phyloP scores from a whole-genome alignment of 2,888 invertebrate species.

The Operophtera brumata region DNA sequence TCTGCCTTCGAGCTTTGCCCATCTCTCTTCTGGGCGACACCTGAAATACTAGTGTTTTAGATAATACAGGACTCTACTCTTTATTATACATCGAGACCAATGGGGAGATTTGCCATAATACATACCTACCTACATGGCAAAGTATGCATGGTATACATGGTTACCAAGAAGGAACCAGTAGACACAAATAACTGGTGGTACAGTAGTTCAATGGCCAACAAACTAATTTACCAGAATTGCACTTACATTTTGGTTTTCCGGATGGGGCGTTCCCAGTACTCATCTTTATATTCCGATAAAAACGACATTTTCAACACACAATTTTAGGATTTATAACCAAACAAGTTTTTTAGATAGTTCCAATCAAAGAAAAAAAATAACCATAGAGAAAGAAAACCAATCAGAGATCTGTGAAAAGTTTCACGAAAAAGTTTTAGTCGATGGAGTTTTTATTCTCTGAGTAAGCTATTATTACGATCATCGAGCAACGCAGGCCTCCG shows the following conservation, averaged over 20 bases:
- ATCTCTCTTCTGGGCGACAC: conserved; percentile 66
- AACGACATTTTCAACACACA: conserved; percentile 60
- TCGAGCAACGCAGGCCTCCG: too few relatives aligned
- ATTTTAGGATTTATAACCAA: conserved; percentile 10
- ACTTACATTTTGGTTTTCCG: conserved; percentile 68
- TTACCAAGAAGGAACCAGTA: too few relatives aligned
- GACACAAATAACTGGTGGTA: too few relatives aligned
- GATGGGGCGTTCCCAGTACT: conserved; percentile 66
- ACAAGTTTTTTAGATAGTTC: not conserved
- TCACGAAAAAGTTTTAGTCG: not conserved
- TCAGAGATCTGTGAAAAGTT: not conserved
- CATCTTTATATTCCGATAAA: conserved; percentile 75
- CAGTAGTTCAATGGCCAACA: too few relatives aligned
- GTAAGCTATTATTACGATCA: not conserved
- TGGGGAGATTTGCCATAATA: too few relatives aligned
- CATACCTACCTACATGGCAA: too few relatives aligned
- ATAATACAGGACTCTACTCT: too few relatives aligned
- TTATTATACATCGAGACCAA: too few relatives aligned
- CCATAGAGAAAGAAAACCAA: conserved; percentile 4
- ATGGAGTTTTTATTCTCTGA: not conserved
- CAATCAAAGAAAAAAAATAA: not conserved
- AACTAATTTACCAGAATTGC: too few relatives aligned
- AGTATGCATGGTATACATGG: too few relatives aligned
- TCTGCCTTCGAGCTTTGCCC: conserved; percentile 64
- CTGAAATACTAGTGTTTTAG: conserved; percentile 38